A percentile compares a stretch with the other conserved stretches of the same genome.
These are phyloP conservation scores for Heterotilapia buettikoferi DNA, from an alignment of 2,113 vertebrate genomes.

Conservation along the genomic window DNA sequence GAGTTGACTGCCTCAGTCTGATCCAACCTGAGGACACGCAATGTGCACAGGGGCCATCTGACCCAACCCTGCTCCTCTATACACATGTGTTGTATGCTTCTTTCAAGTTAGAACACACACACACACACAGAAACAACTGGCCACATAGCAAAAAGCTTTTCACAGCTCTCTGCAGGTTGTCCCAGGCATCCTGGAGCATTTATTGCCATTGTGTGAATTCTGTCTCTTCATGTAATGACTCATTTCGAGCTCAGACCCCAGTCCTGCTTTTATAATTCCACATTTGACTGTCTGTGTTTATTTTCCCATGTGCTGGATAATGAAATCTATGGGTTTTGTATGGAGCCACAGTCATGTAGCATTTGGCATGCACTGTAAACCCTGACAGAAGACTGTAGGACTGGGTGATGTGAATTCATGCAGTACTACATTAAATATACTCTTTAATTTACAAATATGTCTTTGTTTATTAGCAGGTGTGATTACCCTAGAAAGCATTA, in stretches of 20 bases:
- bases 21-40: constrained; percentile 52
- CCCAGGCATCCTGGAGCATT: neutral
- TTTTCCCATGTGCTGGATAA: neutral
- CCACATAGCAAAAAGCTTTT: neutral
- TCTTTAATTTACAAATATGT: neutral
- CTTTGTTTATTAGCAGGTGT: neutral
- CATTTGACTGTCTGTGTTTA: neutral
- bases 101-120: neutral
- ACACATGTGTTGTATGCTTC: neutral
- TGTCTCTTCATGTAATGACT: neutral
- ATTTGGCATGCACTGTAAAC: neutral
- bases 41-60: constrained; percentile 75
- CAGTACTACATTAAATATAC: neutral
- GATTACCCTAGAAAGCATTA: neutral
- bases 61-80: constrained; percentile 14
- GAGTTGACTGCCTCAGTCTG: constrained; percentile 45
- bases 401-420: neutral
- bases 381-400: neutral
- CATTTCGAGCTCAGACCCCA: accelerated
- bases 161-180: neutral
- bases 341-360: neutral
- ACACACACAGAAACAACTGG: neutral
- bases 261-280: neutral
- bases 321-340: neutral
- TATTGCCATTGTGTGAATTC: neutral